phyloP scores from a whole-genome alignment of 2,888 invertebrate species.

The Drosophila acutilabella region DNA sequence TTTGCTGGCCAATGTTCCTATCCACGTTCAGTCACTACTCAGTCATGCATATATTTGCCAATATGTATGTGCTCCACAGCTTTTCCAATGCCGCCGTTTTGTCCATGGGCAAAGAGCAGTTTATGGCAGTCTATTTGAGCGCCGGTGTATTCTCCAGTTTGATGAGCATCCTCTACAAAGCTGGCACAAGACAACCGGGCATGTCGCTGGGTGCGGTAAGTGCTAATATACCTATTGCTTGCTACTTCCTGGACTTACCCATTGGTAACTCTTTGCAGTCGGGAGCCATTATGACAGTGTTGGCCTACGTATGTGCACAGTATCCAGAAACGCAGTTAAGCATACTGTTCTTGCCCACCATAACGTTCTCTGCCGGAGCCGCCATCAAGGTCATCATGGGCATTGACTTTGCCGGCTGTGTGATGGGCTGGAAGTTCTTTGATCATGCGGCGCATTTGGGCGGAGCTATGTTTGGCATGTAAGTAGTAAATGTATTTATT shows the following conservation, averaged over 20 bases:
- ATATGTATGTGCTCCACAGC: slow-evolving; percentile 98
- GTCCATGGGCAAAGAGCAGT: slow-evolving; percentile 95
- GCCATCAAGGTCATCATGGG: slow-evolving; percentile 94
- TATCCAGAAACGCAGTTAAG: slow-evolving; percentile 95
- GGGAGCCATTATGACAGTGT: slow-evolving; percentile 96
- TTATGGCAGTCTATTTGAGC: slow-evolving; percentile 94
- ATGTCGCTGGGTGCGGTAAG: slow-evolving; percentile 97
- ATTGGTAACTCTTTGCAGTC: slow-evolving; percentile 87
- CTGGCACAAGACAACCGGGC: slow-evolving; percentile 88
- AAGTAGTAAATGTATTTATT: slow-evolving; percentile 60
- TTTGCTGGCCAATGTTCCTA: slow-evolving; percentile 95
- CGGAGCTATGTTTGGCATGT: slow-evolving; percentile 96
- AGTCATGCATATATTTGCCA: slow-evolving; percentile 93
- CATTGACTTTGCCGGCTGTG: slow-evolving; percentile 93
- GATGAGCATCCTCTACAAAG: slow-evolving; percentile 93
- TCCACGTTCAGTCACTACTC: slow-evolving; percentile 98
- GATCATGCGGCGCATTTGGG: slow-evolving; percentile 99
- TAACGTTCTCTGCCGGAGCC: slow-evolving; percentile 94
- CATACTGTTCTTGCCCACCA: slow-evolving; percentile 95
- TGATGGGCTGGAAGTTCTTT: slow-evolving; percentile 95
- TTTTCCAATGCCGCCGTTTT: slow-evolving; percentile 88
- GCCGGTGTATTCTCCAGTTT: slow-evolving; percentile 95
- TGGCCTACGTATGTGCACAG: slow-evolving; percentile 94
- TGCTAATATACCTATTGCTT: slow-evolving; percentile 54
- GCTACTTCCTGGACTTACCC: not conserved